These are phyloP conservation scores for Narcine bancroftii DNA, from an alignment of 2,113 vertebrate species.

Conservation along the genomic window DNA sequence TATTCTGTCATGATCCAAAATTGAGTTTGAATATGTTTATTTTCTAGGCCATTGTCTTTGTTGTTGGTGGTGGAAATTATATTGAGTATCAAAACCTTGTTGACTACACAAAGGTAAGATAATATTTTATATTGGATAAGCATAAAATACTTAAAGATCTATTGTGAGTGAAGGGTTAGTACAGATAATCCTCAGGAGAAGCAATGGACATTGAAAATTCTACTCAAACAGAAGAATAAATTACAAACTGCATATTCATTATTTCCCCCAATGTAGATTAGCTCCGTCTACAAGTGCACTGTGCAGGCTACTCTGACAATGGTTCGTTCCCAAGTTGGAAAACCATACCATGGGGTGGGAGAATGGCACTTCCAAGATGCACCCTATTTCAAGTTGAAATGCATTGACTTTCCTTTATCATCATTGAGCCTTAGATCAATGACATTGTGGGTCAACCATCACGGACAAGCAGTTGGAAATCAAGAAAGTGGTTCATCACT, in stretches of 20 bases:
- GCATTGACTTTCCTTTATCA: no score
- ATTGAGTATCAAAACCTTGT: slow-evolving; percentile 97
- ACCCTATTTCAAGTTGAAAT: no score
- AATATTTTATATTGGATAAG: not conserved
- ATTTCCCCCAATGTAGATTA: no score
- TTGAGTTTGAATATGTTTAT: not conserved
- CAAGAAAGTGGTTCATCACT: no score
- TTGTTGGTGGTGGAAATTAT: slow-evolving; percentile 95
- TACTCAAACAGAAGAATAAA: not conserved
- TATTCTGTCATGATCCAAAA: not conserved
- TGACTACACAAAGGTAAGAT: slow-evolving; percentile 83
- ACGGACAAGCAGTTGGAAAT: no score
- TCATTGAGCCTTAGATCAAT: no score
- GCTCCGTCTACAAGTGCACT: no score
- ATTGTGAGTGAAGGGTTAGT: not conserved
- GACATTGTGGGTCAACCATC: no score
- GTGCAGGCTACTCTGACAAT: no score
- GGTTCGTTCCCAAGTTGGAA: no score
- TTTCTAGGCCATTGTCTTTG: slow-evolving; percentile 84
- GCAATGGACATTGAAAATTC: not conserved
- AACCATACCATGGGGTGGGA: no score
- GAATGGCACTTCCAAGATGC: no score
- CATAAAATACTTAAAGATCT: not conserved
- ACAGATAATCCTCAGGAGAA: not conserved
- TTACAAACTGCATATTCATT: not conserved